Percentiles rank a stretch among this genome's conserved stretches.
phyloP scores from a whole-genome alignment of 1,140 invertebrate genomes.

The Zeugodacus cucurbitae region DNA sequence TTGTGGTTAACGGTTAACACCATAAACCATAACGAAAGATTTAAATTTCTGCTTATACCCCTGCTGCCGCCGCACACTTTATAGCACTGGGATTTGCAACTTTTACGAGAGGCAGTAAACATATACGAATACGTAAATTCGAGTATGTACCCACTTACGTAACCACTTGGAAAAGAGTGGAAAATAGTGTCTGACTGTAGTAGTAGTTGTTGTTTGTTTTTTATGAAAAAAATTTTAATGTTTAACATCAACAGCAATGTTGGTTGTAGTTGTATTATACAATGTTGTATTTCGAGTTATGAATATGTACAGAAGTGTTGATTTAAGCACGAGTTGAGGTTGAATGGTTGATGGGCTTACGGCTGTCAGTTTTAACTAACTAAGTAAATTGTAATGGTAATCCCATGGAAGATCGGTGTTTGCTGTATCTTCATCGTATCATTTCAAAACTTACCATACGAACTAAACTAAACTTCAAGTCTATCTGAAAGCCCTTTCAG shows the following conservation, averaged over 20 bases:
- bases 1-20: slow-evolving; percentile 20
- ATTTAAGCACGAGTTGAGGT: too few species aligned
- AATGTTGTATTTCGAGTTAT: not conserved
- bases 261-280: not conserved
- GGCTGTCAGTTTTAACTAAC: too few species aligned
- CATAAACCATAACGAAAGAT: slow-evolving; percentile 29
- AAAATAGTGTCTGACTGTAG: not conserved
- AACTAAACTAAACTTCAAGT: too few species aligned
- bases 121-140: not conserved
- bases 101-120: not conserved
- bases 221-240: not conserved
- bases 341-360: too few species aligned
- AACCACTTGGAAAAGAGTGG: not conserved
- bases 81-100: not conserved
- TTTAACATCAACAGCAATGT: not conserved
- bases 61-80: not conserved
- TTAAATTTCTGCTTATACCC: not conserved
- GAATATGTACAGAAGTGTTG: too few species aligned
- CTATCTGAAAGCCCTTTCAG: too few species aligned
- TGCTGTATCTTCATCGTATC: too few species aligned
- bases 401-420: too few species aligned
- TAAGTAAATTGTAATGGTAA: too few species aligned
- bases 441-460: too few species aligned
- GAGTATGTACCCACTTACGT: not conserved
- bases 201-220: not conserved